These are phyloP conservation scores for Molorchus minor DNA, from an alignment of 2,888 invertebrate species.

Conservation along the genomic window DNA sequence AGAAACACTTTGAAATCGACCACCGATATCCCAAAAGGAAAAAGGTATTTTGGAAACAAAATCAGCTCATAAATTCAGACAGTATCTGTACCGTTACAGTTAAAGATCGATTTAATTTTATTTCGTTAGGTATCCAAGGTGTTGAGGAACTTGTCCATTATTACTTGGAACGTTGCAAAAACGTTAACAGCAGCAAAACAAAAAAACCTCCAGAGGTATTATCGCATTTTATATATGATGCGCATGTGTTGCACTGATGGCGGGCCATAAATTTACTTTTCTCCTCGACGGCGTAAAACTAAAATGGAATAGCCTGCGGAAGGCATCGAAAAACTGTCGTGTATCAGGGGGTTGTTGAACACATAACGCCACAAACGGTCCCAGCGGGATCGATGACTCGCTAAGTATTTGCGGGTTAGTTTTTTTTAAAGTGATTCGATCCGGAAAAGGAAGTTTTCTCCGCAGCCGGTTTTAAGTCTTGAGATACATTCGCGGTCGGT, in stretches of 20 bases:
- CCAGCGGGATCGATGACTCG: slow-evolving; percentile 28
- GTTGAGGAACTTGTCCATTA: too few relatives aligned
- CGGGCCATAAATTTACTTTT: background rate
- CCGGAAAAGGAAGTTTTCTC: slow-evolving; percentile 47
- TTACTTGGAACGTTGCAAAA: too few relatives aligned
- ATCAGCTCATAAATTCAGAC: too few relatives aligned
- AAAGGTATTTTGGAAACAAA: too few relatives aligned
- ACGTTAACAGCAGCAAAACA: too few relatives aligned
- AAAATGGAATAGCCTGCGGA: slow-evolving; percentile 2
- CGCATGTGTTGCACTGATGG: background rate
- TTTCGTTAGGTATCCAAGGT: too few relatives aligned
- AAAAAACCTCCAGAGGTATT: background rate
- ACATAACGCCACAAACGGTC: slow-evolving; percentile 18
- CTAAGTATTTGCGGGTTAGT: slow-evolving; percentile 23
- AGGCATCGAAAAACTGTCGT: background rate
- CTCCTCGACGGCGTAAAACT: background rate
- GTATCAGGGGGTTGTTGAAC: slow-evolving; percentile 27
- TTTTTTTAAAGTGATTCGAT: slow-evolving; percentile 34
- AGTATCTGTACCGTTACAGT: too few relatives aligned
- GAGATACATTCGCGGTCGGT: background rate
- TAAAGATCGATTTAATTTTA: too few relatives aligned
- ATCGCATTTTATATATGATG: background rate
- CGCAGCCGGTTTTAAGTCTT: slow-evolving; percentile 38
- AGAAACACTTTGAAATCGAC: too few relatives aligned
- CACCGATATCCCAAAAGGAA: too few relatives aligned